Base-by-base conservation (phyloP, 2,888 invertebrate species). In the Leucophenga montana region DNA sequence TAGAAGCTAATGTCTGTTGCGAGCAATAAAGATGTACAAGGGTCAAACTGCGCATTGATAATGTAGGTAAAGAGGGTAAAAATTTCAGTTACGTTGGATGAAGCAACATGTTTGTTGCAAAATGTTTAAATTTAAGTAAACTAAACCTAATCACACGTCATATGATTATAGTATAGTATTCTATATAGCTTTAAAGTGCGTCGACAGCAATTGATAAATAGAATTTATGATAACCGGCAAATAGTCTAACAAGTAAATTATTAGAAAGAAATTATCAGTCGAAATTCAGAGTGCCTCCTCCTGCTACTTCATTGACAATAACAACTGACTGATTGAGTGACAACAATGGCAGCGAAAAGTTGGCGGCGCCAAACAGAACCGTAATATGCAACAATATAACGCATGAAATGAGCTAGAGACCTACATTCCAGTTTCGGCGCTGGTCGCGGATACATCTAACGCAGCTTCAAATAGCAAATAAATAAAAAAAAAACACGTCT, bases 401-500 rank as follows among this genome's bases (percentile, higher is more conserved):
- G 18, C 18, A 20, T 6, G 3, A 18, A 53, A 20, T 53, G 16
- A n/a, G 18, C 9, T 18, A 16, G 53, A 18, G 53, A 2, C 18
- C 18, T 18, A 5, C 53, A 53, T 53, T 18, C 20, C 5, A 53
- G 18, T 18, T 53, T 18, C 18, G 20, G 8, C 53, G 14, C 14
- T 53, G 53, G 53, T 53, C 53, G 53, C 16, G 6, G 53, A 53
- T 16, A 11, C 53, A 53, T 20, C 20, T 53, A 53, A 18, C 20
- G 11, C 53, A 11, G 39, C 4, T 27, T 27, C 27, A 20, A 72
- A 54, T 57, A 20, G 31, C 65, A 22, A 68, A 68, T 4, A 20
- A 72, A 54, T 57, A 20, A 22, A 65, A 22, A 68, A 68, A 75
- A 69, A 57, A 66, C 75, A n/a, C 27, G 27, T 27, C 3, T 27